Conservation (phyloP, 2,797 vertebrate genomes). For the Fundulus diaphanus region DNA sequence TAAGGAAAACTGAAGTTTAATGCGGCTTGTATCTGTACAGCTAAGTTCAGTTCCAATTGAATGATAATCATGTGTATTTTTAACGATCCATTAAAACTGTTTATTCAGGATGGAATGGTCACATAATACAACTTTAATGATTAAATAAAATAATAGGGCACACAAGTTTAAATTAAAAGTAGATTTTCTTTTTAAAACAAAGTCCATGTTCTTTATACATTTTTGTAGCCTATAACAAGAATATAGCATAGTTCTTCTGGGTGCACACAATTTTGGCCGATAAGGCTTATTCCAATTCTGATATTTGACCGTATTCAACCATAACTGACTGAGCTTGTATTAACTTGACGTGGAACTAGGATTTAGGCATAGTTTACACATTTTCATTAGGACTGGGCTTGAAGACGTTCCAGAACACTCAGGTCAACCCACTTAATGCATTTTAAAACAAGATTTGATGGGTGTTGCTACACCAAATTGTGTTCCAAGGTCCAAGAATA, state of each 20-base stretch:
- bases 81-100: neutral
- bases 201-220: neutral
- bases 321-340: neutral
- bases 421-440: neutral
- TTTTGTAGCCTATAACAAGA: neutral
- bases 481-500: neutral
- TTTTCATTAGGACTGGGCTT: neutral
- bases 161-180: neutral
- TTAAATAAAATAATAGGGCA: neutral
- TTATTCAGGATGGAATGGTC: neutral
- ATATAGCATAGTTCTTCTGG: neutral
- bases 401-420: neutral
- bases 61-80: neutral
- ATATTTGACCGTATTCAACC: neutral
- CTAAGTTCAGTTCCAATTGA: neutral
- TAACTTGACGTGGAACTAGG: too few species aligned
- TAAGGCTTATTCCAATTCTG: too few species aligned
- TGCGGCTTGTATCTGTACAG: neutral
- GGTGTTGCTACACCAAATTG: too few species aligned
- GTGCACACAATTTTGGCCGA: too few species aligned
- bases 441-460: neutral
- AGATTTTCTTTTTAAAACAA: neutral
- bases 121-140: neutral
- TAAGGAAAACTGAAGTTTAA: neutral
- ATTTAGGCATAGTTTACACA: too few species aligned